Evolutionary conservation across 2,888 invertebrate genomes (phyloP).

Genomic region (Nemapogon koenigi): DNA sequence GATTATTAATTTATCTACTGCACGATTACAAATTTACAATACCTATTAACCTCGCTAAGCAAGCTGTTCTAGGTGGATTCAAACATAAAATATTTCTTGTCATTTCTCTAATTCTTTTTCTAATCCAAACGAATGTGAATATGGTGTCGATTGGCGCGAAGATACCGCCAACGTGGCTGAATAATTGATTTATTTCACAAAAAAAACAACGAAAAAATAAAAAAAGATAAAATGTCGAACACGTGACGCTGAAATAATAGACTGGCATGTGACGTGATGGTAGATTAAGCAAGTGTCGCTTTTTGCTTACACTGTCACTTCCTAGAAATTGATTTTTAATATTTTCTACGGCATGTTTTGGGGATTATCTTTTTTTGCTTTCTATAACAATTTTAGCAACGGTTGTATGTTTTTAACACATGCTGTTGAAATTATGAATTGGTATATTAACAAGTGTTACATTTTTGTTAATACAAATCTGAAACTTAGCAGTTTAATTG

Average conservation of each 20-base stretch:
- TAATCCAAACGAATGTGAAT: slow-evolving; percentile 9
- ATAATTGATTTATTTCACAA: slow-evolving; percentile 2
- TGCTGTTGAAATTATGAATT: neutral
- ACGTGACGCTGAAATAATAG: slow-evolving; percentile 51
- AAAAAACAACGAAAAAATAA: slow-evolving; percentile 12
- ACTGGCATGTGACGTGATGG: slow-evolving; percentile 38
- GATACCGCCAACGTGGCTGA: slow-evolving; percentile 4
- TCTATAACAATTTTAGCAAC: neutral
- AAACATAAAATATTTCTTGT: too few relatives aligned
- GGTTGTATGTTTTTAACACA: neutral
- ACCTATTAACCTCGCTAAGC: too few relatives aligned
- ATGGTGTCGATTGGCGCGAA: slow-evolving; percentile 8
- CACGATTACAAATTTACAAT: too few relatives aligned
- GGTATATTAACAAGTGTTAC: neutral
- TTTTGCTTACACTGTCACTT: slow-evolving; percentile 24
- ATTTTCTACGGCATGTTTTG: slow-evolving; percentile 28
- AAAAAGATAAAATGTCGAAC: slow-evolving; percentile 27
- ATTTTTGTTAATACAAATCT: neutral
- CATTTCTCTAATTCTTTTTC: too few relatives aligned
- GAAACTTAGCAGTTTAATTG: too few relatives aligned
- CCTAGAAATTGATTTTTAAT: slow-evolving; percentile 40
- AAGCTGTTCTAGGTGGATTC: too few relatives aligned
- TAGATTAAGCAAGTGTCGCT: slow-evolving; percentile 56
- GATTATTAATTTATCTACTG: too few relatives aligned
- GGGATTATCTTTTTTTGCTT: slow-evolving; percentile 28